Evolutionary conservation across 2,797 vertebrate genomes (phyloP).

Genomic region (Crenuchus spilurus): DNA sequence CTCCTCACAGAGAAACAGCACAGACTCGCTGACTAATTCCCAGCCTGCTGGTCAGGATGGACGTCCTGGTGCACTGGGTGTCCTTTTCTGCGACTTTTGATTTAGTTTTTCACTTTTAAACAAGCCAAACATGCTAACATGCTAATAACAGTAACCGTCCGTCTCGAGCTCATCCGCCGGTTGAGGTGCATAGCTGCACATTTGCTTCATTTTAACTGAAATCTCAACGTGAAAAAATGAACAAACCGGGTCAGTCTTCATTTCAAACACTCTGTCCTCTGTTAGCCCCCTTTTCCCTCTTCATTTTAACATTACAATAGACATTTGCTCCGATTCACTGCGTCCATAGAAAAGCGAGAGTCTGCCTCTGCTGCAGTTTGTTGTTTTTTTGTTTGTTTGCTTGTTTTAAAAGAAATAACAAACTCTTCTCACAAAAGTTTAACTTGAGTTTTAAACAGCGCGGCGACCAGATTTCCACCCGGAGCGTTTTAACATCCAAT

Average conservation of each 20-base stretch:
- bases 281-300: slow-evolving; percentile 65
- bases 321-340: slow-evolving; percentile 85
- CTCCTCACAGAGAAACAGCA: too few relatives aligned
- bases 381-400: too few relatives aligned
- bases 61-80: too few relatives aligned
- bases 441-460: too few relatives aligned
- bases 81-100: too few relatives aligned
- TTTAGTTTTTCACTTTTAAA: too few relatives aligned
- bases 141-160: neutral
- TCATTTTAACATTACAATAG: slow-evolving; percentile 94
- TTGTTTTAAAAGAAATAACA: too few relatives aligned
- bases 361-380: neutral
- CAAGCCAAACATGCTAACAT: neutral
- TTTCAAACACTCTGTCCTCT: neutral
- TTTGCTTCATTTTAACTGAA: slow-evolving; percentile 16
- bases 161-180: neutral
- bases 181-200: neutral
- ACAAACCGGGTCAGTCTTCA: neutral
- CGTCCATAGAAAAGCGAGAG: slow-evolving; percentile 79
- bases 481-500: neutral
- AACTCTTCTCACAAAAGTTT: too few relatives aligned
- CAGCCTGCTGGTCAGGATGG: too few relatives aligned
- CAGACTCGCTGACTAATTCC: too few relatives aligned
- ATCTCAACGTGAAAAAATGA: neutral
- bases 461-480: slow-evolving; percentile 13